Evolutionary conservation across 2,888 invertebrate genomes (phyloP).

Genomic region (Sialis fuliginosa): DNA sequence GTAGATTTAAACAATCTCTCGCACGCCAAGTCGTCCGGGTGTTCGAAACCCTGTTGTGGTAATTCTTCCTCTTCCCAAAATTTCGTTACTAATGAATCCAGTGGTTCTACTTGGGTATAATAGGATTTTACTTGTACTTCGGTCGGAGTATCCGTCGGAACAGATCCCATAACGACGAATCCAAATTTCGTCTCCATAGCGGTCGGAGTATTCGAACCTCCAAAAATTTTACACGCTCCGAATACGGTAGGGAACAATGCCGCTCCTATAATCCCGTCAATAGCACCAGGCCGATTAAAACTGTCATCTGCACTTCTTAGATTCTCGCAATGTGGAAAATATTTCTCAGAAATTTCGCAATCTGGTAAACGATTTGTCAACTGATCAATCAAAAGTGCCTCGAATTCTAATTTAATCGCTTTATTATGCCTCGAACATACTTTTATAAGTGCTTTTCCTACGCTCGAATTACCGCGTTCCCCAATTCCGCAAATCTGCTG

Average conservation of each 20-base stretch:
- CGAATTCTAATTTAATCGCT: not conserved
- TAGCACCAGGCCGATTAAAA: too few relatives aligned
- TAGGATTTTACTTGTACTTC: not conserved
- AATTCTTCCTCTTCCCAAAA: not conserved
- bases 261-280: too few relatives aligned
- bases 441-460: not conserved
- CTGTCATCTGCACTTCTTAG: not conserved
- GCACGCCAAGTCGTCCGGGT: not conserved
- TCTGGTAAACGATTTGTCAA: not conserved
- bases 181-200: not conserved
- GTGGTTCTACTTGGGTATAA: not conserved
- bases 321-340: not conserved
- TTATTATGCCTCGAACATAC: not conserved
- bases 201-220: not conserved
- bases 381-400: not conserved
- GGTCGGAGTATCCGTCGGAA: not conserved
- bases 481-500: not conserved
- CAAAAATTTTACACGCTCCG: too few relatives aligned
- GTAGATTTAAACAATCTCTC: not conserved
- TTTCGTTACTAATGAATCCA: not conserved
- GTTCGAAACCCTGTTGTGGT: not conserved
- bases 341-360: not conserved
- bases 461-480: not conserved
- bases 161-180: conserved; percentile 1
- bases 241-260: too few relatives aligned